Conservation (phyloP, 1,140 invertebrate species). For the Hycleus cichorii region DNA sequence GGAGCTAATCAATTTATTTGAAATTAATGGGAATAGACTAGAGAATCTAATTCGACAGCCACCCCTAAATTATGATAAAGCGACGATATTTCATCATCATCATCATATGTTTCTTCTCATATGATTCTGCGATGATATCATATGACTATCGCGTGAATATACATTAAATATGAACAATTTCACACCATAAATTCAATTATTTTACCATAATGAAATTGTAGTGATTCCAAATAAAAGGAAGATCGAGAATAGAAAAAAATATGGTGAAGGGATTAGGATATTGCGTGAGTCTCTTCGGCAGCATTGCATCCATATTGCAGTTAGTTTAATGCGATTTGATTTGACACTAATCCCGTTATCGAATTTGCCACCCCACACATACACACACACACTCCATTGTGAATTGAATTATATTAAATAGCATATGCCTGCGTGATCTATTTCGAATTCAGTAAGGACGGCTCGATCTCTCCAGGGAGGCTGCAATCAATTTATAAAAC, state of each 20-base stretch:
- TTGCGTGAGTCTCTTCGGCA: constrained; percentile 14
- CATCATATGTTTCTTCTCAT: too few relatives aligned
- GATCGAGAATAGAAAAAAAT: too few relatives aligned
- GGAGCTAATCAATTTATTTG: too few relatives aligned
- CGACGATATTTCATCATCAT: too few relatives aligned
- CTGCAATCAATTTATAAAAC: constrained; percentile 3
- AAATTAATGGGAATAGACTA: too few relatives aligned
- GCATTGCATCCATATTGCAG: constrained; percentile 33
- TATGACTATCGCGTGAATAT: too few relatives aligned
- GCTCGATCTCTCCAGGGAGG: neutral
- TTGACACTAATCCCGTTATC: constrained; percentile 44
- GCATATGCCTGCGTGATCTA: constrained; percentile 32
- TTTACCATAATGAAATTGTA: too few relatives aligned
- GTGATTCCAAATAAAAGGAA: neutral
- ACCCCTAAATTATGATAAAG: too few relatives aligned
- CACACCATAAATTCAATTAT: too few relatives aligned
- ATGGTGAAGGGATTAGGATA: neutral
- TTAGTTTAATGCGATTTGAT: constrained; percentile 41
- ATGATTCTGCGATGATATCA: too few relatives aligned
- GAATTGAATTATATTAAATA: constrained; percentile 37
- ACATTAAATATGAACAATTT: too few relatives aligned
- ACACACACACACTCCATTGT: constrained; percentile 9
- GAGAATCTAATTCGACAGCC: too few relatives aligned
- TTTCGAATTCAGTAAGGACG: constrained; percentile 20
- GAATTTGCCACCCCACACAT: constrained; percentile 40